Evolutionary conservation across 2,113 vertebrate species (phyloP).

Genomic region (Glareola pratincola): DNA sequence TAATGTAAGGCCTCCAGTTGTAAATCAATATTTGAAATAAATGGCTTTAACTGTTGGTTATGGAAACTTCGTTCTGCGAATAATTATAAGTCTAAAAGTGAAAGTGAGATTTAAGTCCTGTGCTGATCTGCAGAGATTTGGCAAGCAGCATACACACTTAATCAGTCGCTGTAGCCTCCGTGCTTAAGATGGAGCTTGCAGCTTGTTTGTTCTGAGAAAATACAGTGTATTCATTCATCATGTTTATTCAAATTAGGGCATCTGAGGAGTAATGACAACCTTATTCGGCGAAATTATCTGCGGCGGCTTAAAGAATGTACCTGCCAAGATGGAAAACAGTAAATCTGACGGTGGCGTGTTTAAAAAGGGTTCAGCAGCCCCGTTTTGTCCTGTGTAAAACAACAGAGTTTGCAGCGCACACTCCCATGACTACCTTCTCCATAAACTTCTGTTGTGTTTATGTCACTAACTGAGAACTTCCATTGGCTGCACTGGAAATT

Average conservation of each 20-base stretch:
- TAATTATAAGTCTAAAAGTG: slow-evolving; percentile 65
- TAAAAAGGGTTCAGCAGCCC: background rate
- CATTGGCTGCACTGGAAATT: background rate
- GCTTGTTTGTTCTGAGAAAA: slow-evolving; percentile 48
- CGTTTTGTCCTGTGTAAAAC: background rate
- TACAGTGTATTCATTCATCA: slow-evolving; percentile 15
- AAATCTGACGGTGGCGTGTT: background rate
- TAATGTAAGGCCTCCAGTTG: slow-evolving; percentile 49
- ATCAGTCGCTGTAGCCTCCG: slow-evolving; percentile 21
- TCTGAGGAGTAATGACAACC: background rate
- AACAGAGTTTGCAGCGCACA: background rate
- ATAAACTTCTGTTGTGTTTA: background rate
- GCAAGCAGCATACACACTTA: slow-evolving; percentile 49
- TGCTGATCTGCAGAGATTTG: slow-evolving; percentile 63
- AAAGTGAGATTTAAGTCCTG: slow-evolving; percentile 67
- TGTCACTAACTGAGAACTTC: background rate
- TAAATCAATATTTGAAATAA: slow-evolving; percentile 74
- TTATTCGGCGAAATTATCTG: background rate
- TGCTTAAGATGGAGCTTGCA: slow-evolving; percentile 24
- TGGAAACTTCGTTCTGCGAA: slow-evolving; percentile 61
- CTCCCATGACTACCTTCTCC: accelerated
- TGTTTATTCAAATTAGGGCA: slow-evolving; percentile 34
- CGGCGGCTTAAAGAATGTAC: background rate
- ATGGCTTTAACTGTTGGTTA: slow-evolving; percentile 50
- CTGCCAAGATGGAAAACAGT: background rate